Conservation (phyloP, 2,888 invertebrate species). For the Oligia latruncula region DNA sequence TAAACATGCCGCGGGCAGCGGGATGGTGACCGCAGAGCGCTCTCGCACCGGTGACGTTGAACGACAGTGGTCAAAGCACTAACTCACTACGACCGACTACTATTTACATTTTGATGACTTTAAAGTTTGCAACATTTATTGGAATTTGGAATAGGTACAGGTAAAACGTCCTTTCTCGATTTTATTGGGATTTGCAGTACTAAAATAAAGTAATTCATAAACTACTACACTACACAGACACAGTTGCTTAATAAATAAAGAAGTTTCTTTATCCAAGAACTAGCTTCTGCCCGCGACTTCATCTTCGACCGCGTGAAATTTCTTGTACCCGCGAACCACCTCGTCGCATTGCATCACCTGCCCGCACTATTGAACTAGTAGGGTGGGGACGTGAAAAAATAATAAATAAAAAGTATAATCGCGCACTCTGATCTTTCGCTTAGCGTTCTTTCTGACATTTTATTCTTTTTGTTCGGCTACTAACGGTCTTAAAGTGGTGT, state of each 20-base stretch:
- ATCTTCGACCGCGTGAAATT: too few species aligned
- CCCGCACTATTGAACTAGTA: too few species aligned
- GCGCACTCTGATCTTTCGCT: too few species aligned
- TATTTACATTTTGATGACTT: constrained; percentile 21
- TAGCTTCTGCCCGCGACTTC: background rate
- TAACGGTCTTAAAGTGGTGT: background rate
- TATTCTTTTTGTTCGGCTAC: background rate
- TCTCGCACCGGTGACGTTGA: constrained; percentile 37
- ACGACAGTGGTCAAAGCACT: constrained; percentile 31
- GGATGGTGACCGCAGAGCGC: constrained; percentile 37
- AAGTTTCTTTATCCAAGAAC: background rate
- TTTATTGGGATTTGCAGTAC: background rate
- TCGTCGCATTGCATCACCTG: background rate
- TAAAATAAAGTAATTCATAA: background rate
- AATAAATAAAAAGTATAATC: too few species aligned
- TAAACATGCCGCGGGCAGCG: constrained; percentile 38
- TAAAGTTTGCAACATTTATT: constrained; percentile 32
- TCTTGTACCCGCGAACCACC: too few species aligned
- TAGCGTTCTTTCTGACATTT: background rate
- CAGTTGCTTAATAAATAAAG: constrained; percentile 1
- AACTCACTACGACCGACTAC: background rate
- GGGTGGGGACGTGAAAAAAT: too few species aligned
- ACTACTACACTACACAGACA: too few species aligned
- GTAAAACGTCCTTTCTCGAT: background rate
- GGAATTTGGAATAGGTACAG: background rate